Base-by-base conservation (phyloP, 2,113 vertebrate species). In the Isurus oxyrinchus region DNA sequence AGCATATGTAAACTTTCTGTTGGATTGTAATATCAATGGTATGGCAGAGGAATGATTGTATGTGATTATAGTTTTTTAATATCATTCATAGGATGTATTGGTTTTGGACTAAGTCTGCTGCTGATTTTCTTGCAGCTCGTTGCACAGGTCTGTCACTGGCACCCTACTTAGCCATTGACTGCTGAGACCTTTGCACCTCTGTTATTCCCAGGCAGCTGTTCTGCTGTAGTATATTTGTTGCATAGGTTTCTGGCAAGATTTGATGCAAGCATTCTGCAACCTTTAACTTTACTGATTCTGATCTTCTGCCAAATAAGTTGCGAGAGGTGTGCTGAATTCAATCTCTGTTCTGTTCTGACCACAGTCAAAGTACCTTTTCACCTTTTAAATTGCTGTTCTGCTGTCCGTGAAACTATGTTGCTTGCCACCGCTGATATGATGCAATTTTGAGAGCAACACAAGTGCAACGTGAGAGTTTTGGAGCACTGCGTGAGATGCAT, bases 231-330 rank as follows among this genome's bases (percentile, higher is more conserved):
- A 63, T 63, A 63, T 94, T n/a, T 59, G 13, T 25, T 91, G 55
- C 21, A 23, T 63, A 3, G 5, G 61, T 63, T 94, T 61, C 90
- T 93, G 90, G 59, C 35, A 63, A 5, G 53, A 61, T 93, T 59
- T 63, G 57, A 63, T n/a, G 14, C 59, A 0, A n/a, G 19, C 90
- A 35, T 63, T 63, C 90, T 91, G 88, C 55, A 55, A 31, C 3
- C 87, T 90, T 90, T 35, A 91, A n/a, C 55, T 61, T 93, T 93
- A 93, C 5, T 63, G 90, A 63, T n/a, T 93, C 90, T 63, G 4
- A 61, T n/a, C 5, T 61, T 93, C 57, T 40, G 90, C 55, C 90
- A 63, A 63, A 94, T 10, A 57, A 16, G 66, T 19, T 63, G 59
- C n/a, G 19, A 40, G 59, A 23, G 35, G 16, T 94, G 61, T 0